Base-by-base conservation (phyloP, 2,113 vertebrate species). In the Cranoglanis bouderius region DNA sequence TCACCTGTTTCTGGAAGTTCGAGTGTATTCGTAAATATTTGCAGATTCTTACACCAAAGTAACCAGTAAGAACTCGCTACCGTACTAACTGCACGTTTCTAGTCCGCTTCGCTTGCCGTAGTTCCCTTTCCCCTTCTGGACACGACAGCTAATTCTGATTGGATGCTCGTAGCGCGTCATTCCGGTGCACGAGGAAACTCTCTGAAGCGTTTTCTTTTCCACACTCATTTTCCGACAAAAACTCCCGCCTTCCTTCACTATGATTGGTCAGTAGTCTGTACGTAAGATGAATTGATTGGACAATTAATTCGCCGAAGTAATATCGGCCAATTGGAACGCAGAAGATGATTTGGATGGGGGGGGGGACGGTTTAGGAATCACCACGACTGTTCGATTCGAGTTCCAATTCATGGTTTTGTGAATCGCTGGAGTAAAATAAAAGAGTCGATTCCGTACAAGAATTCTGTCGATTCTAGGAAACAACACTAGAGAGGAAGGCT, bases 61-160 rank as follows among this genome's bases (percentile, higher is more conserved):
- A 43, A 46, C 24, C 32, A 21, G 18, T 70, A 12, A 29, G 43
- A 82, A 82, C 75, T 87, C 53, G 16, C 81, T 53, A 43, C 59
- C 21, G 2, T 8, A 43, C 55, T 63, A 67, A 80, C 61, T 29
- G 65, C 24, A 32, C 53, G 6, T 88, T 84, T 1, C 0, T 93
- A 87, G 55, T 89, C 78, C 6, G 21, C 26, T 1, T 70, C 7
- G 86, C 87, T 93, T 84, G 80, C 95, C 95, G 94, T 96, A 95
- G 91, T 63, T 8, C 81, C 75, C 88, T 84, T 92, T 65, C 90
- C 90, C 88, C 86, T 26, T 80, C 94, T 92, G 93, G 92, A 95
- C 95, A 96, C 95, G 95, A 95, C 95, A 95, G 93, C 94, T 93
- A 92, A 91, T 93, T 75, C 0, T 94, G 92, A 96, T 96, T 95